phyloP scores from a whole-genome alignment of 2,797 vertebrate genomes.

The Cuniculus paca region DNA sequence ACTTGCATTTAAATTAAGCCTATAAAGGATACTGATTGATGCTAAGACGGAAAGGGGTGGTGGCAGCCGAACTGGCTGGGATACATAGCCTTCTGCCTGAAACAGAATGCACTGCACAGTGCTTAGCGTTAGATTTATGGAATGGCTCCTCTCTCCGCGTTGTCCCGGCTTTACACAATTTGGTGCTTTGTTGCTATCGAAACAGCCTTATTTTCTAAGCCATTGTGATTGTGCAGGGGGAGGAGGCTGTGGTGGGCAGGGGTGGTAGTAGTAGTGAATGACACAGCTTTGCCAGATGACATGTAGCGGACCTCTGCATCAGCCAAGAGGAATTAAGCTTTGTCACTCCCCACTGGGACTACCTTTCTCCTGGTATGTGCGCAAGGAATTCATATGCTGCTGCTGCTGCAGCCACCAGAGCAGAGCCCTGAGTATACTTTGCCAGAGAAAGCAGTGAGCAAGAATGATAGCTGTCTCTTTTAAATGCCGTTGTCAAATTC shows the following conservation, averaged over 20 bases:
- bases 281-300: slow-evolving; percentile 89
- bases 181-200: slow-evolving; percentile 85
- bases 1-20: too few species aligned
- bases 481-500: slow-evolving; percentile 99
- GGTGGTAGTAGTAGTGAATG: slow-evolving; percentile 84
- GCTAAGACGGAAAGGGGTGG: slow-evolving; percentile 23
- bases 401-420: slow-evolving; percentile 87
- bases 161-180: slow-evolving; percentile 66
- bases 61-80: slow-evolving; percentile 64
- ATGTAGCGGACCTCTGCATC: slow-evolving; percentile 90
- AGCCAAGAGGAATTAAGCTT: slow-evolving; percentile 91
- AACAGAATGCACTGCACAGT: slow-evolving; percentile 68
- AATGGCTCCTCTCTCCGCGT: slow-evolving; percentile 69
- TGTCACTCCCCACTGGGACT: slow-evolving; percentile 91
- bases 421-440: slow-evolving; percentile 88
- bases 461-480: slow-evolving; percentile 99
- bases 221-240: slow-evolving; percentile 82
- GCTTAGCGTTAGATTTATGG: slow-evolving; percentile 79
- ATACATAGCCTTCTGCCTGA: slow-evolving; percentile 78
- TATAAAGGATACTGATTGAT: slow-evolving; percentile 57
- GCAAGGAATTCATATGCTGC: slow-evolving; percentile 89
- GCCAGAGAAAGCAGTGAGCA: slow-evolving; percentile 87
- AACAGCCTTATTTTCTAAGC: slow-evolving; percentile 83
- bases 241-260: slow-evolving; percentile 80
- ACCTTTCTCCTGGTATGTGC: slow-evolving; percentile 89